Conservation (phyloP, 2,113 vertebrate species). For the Naja naja region DNA sequence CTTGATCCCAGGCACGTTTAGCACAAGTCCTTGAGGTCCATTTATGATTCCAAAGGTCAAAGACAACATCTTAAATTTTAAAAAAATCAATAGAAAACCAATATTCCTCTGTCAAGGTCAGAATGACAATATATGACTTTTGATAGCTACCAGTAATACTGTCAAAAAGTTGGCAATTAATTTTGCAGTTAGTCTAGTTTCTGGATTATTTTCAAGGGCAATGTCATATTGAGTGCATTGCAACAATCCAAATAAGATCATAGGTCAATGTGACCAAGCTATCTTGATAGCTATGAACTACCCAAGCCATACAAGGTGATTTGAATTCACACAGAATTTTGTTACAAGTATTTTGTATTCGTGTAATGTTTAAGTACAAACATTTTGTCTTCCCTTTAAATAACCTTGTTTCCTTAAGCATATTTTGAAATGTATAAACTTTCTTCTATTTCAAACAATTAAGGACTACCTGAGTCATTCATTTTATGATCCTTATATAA, state of each 20-base stretch:
- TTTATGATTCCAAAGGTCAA: not conserved
- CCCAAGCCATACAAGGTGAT: not conserved
- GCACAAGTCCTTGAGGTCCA: not conserved
- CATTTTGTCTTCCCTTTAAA: not conserved
- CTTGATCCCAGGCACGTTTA: not conserved
- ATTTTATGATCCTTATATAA: slow-evolving; percentile 32
- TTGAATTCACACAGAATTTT: not conserved
- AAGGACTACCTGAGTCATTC: not conserved
- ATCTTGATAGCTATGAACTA: not conserved
- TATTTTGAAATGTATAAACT: not conserved
- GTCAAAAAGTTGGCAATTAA: not conserved
- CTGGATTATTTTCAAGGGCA: not conserved
- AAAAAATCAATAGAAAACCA: not conserved
- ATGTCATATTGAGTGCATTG: not conserved
- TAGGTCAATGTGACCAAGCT: not conserved
- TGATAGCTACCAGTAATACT: not conserved
- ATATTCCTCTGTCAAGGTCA: not conserved
- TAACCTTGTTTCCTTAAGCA: not conserved
- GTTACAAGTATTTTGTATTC: not conserved
- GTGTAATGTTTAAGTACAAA: not conserved
- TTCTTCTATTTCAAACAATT: not conserved
- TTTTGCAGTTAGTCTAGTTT: not conserved
- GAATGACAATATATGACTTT: not conserved
- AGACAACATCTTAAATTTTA: not conserved
- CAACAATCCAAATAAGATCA: not conserved